Conservation (phyloP, 2,888 invertebrate species). For the Xestia ashworthii region DNA sequence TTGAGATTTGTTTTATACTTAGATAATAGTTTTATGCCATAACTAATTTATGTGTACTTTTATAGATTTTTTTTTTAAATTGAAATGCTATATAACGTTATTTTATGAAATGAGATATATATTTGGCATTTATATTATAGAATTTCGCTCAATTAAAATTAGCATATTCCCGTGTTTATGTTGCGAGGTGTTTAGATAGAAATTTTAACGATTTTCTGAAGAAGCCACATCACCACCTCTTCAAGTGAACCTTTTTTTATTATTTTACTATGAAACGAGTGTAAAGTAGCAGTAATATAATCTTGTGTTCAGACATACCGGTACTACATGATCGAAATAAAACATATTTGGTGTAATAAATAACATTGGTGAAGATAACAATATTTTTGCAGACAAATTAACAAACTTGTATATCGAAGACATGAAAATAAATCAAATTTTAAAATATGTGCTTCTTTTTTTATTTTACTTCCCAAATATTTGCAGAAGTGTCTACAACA, state of each 20-base stretch:
- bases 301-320: conserved; percentile 66
- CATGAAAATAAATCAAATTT: conserved; percentile 82
- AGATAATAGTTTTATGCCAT: conserved; percentile 88
- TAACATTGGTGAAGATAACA: conserved; percentile 71
- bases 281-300: conserved; percentile 63
- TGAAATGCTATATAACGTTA: conserved; percentile 76
- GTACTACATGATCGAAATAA: conserved; percentile 48
- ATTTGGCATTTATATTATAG: conserved; percentile 83
- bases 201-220: conserved; percentile 49
- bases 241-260: conserved; percentile 62
- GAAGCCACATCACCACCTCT: conserved; percentile 59
- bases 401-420: conserved; percentile 81
- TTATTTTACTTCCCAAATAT: conserved; percentile 4
- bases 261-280: conserved; percentile 58
- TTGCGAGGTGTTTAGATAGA: conserved; percentile 60
- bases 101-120: conserved; percentile 76
- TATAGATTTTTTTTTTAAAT: conserved; percentile 81
- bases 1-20: conserved; percentile 83
- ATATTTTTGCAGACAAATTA: conserved; percentile 88
- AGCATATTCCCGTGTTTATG: conserved; percentile 68
- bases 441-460: conserved; percentile 59
- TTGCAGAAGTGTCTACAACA: neutral
- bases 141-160: conserved; percentile 85
- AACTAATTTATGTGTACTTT: conserved; percentile 88
- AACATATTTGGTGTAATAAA: conserved; percentile 58